Base-by-base conservation (phyloP, 2,888 invertebrate species). In the Aspidiotus rigidus region DNA sequence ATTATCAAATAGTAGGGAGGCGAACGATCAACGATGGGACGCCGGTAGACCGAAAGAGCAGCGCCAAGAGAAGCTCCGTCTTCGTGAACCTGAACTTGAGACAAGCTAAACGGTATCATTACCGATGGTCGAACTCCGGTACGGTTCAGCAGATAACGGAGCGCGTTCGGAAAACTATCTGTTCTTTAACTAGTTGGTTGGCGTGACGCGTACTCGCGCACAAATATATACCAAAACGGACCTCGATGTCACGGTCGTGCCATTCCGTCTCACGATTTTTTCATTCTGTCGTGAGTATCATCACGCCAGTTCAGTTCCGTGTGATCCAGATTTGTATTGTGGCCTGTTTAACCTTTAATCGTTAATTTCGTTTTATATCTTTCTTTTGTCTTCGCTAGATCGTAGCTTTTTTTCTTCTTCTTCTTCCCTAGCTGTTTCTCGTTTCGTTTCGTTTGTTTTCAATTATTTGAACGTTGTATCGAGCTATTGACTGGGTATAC, bases 251-350 rank as follows among this genome's bases (percentile, higher is more conserved):
- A 59, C 28, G 59, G 59, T 59, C 59, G 59, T 59, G 59, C 59
- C 28, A 59, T 59, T 59, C 13, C 7, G 59, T 28, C 16, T 59
- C 59, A 59, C 59, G 59, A 59, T 59, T 59, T 59, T 59, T 59
- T 39, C 39, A 59, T 59, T 59, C 28, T 59, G 59, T 59, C 59
- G 59, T 59, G 59, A 59, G 59, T 28, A 59, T 59, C 59, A 59
- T 59, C 59, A 59, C 59, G 59, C 59, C 59, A 59, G 28, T 39
- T 28, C 59, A 39, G 10, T 59, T 59, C 28, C 59, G 59, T 59
- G 59, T 59, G 39, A 59, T 59, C 59, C 59, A 59, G 59, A 59
- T 59, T 59, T 59, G 59, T 59, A 59, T 59, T 59, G 28, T 56
- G 56, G 13, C 13, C 39, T 28, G 59, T 59, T 28, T 59, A 59